A percentile compares a stretch with the other conserved stretches of the same genome.
These are phyloP conservation scores for Cerastis rubricosa DNA, from an alignment of 2,888 invertebrate species.

Conservation along the genomic window DNA sequence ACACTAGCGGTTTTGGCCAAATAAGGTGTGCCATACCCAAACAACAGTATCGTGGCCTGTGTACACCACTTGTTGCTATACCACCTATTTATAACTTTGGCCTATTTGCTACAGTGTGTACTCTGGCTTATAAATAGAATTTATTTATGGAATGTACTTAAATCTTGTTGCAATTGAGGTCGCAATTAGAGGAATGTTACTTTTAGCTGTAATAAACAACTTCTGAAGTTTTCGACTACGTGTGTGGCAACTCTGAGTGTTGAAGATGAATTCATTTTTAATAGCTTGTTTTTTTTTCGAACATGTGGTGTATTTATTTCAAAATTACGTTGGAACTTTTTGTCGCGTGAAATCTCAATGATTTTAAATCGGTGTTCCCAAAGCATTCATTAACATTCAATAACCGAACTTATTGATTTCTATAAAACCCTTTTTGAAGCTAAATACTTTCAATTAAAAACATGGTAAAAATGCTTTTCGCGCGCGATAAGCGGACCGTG, in stretches of 20 bases:
- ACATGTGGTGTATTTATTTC: not conserved
- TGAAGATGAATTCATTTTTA: slow-evolving; percentile 32
- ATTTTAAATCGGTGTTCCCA: not conserved
- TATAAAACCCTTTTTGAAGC: slow-evolving; percentile 15
- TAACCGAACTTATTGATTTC: slow-evolving; percentile 24
- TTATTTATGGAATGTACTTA: slow-evolving; percentile 57
- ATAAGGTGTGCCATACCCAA: slow-evolving; percentile 67
- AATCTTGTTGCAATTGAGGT: slow-evolving; percentile 53
- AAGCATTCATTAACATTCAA: slow-evolving; percentile 7
- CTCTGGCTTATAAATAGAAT: slow-evolving; percentile 61
- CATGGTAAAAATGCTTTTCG: slow-evolving; percentile 59
- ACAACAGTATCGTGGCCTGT: slow-evolving; percentile 63
- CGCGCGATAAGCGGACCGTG: slow-evolving; percentile 63
- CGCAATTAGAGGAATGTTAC: slow-evolving; percentile 43
- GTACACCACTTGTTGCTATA: slow-evolving; percentile 76
- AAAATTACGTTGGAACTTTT: not conserved
- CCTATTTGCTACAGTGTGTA: slow-evolving; percentile 62
- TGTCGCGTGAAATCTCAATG: not conserved
- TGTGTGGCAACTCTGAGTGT: slow-evolving; percentile 27
- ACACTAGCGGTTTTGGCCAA: slow-evolving; percentile 56
- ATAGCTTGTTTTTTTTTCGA: not conserved
- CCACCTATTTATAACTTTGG: slow-evolving; percentile 70
- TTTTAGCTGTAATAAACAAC: slow-evolving; percentile 34
- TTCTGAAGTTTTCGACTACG: slow-evolving; percentile 20
- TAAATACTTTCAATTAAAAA: slow-evolving; percentile 41